Evolutionary conservation across 2,888 invertebrate species (phyloP).

Genomic region (Leucophenga montana): DNA sequence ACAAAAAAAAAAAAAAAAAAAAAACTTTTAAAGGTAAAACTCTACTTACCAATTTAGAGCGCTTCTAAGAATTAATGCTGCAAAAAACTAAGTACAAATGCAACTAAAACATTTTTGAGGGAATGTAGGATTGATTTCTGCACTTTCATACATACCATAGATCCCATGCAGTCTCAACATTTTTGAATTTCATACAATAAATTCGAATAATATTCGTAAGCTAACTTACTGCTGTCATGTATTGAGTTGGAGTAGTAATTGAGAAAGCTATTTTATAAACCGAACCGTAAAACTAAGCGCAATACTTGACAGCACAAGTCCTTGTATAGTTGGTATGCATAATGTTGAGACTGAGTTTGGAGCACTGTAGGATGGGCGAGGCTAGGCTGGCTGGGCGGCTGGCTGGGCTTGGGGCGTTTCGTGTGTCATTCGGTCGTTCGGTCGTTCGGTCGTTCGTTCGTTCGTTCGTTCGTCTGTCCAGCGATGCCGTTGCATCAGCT

Average conservation of each 20-base stretch:
- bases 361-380: background rate
- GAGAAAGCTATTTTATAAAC: background rate
- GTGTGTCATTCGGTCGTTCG: too few species aligned
- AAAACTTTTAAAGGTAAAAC: background rate
- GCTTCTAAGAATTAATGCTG: background rate
- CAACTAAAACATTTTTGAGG: background rate
- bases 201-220: background rate
- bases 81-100: background rate
- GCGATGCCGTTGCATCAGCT: constrained; percentile 12
- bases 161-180: background rate
- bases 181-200: too few species aligned
- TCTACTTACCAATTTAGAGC: constrained; percentile 2
- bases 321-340: background rate
- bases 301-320: constrained; percentile 22
- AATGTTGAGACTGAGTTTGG: background rate
- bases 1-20: too few species aligned
- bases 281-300: background rate
- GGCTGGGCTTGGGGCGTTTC: background rate
- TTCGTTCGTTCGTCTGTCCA: background rate
- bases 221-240: constrained; percentile 13
- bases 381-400: background rate
- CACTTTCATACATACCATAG: constrained; percentile 3
- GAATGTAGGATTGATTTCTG: background rate
- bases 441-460: too few species aligned
- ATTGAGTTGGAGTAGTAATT: background rate